Base-by-base conservation (phyloP, 2,888 invertebrate genomes). In the Pterostichus madidus region DNA sequence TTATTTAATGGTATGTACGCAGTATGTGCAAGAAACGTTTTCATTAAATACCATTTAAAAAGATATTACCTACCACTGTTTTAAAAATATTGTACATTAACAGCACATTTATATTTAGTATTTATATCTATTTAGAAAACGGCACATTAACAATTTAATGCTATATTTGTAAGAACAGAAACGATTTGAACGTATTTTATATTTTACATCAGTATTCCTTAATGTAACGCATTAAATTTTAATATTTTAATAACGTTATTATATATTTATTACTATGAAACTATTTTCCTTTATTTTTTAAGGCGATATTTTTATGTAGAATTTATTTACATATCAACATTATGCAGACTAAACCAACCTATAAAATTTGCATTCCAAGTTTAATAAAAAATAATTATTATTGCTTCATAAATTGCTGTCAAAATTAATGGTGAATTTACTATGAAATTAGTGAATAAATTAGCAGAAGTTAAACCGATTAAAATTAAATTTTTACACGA, bases 11-110 rank as follows among this genome's bases (percentile, higher is more conserved):
- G 35, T 35, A 64, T 17, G 17, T 56, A 56, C 15, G 68, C 35
- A 64, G 31, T 17, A 59, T 24, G 24, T 32, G 35, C 64, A 71
- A 13, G 17, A 6, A 71, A 71, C 44, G 68, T 71, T 71, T 71
- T 44, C 68, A 71, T 71, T 71, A 71, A 71, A 71, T 71, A 44
- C 44, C 68, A 71, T 71, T 71, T 71, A 71, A 71, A 71, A 71
- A 44, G 39, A 39, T 71, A 71, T 71, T 71, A 71, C 68, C 68
- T 17, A 39, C n/a, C 32, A 64, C 35, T 31, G 13, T 64, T 35
- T 64, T 24, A 7, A 56, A 53, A 17, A 71, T 71, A 71, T 39
- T 44, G 13, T 44, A 13, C 15, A 44, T 71, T 71, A 71, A 11
- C 39, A 44, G 24, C 5, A 44, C 17, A 44, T 44, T 68, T 64